Base-by-base conservation (phyloP, 2,797 vertebrate species). In the Hephaestus fuliginosus region DNA sequence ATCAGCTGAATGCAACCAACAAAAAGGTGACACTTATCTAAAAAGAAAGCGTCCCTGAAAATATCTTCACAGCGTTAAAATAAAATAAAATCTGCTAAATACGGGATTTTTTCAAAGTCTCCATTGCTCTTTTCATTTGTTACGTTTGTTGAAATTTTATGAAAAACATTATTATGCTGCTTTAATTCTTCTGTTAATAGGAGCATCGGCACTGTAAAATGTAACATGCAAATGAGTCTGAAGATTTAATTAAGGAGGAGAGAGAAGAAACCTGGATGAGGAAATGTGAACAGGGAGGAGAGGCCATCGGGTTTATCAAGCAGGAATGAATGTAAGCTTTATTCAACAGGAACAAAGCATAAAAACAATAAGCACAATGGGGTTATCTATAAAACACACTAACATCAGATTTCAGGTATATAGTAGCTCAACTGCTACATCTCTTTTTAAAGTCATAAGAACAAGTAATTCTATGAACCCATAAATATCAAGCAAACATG, bases 401-500 rank as follows among this genome's bases (percentile, higher is more conserved):
- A 33, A 36, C 2, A 39, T 1, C 12, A 51, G 46, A 39, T 70
- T 56, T 51, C 9, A 70, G 33, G 8, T 61, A 17, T 28, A 43
- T 22, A 63, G n/a, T 46, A 28, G 28, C 33, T 62, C 18, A 70
- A 58, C 14, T 0, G 5, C 43, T 49, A 43, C 14, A 1, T 56
- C 36, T 12, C 44, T 43, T 44, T 51, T 33, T 57, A 41, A 22
- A 52, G 46, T 10, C 5, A 18, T 44, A 17, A 11, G 1, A 55
- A 53, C 20, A 78, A 65, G 33, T 36, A 22, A 8, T 68, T 79
- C 73, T 20, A 80, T 49, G 70, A 89, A 92, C 70, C 30, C 63
- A 72, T 66, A 76, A 79, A 80, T 49, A 80, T 53, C 0, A 46
- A 74, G n/a, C 43, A 57, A 87, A 86, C 11, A 28, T 74, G 12